phyloP scores from a whole-genome alignment of 2,888 invertebrate species.

The Polydrusus cervinus region DNA sequence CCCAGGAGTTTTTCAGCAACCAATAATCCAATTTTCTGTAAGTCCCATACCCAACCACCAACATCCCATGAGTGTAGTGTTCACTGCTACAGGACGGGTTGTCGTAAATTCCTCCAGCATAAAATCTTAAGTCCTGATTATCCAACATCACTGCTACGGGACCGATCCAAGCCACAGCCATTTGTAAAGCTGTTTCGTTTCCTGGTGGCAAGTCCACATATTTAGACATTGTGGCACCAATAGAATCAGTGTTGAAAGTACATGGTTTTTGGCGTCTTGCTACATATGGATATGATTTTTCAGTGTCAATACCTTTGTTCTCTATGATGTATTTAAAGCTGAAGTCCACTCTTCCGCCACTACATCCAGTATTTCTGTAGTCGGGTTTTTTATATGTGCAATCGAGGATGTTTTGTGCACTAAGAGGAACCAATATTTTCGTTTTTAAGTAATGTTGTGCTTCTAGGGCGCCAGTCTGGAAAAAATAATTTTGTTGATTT shows the following conservation, averaged over 20 bases:
- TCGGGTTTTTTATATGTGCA: constrained; percentile 14
- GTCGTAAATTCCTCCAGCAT: constrained; percentile 34
- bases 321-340: constrained; percentile 17
- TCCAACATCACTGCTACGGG: constrained; percentile 26
- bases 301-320: constrained; percentile 30
- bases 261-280: background rate
- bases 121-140: constrained; percentile 4
- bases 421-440: constrained; percentile 75
- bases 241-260: background rate
- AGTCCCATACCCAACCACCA: constrained; percentile 84
- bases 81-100: constrained; percentile 76
- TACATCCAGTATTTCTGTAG: constrained; percentile 31
- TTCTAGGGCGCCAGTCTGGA: constrained; percentile 38
- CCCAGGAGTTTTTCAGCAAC: constrained; percentile 82
- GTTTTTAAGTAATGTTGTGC: constrained; percentile 15
- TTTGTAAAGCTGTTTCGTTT: constrained; percentile 16
- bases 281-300: constrained; percentile 29
- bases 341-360: constrained; percentile 1
- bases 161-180: constrained; percentile 5
- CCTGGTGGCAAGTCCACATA: background rate
- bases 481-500: constrained; percentile 40
- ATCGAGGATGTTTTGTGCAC: constrained; percentile 83
- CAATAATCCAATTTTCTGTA: constrained; percentile 73
- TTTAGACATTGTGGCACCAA: constrained; percentile 11
- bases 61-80: constrained; percentile 84